phyloP scores from a whole-genome alignment of 2,888 invertebrate genomes.

The Serripes groenlandicus region DNA sequence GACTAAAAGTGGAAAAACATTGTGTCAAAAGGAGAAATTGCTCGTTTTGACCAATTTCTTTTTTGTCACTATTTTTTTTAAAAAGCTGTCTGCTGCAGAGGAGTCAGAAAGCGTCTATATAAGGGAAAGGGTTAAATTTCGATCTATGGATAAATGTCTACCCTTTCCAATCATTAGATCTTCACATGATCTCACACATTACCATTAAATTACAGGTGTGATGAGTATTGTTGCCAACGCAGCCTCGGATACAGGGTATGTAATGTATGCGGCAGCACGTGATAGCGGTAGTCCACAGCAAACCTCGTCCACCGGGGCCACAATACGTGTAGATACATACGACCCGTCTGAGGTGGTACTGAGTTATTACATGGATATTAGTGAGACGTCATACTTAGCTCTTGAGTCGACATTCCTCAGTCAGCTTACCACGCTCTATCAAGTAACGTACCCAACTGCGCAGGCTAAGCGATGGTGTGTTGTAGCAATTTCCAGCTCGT shows the following conservation, averaged over 20 bases:
- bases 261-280: conserved; percentile 67
- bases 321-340: conserved; percentile 78
- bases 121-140: too few relatives aligned
- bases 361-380: conserved; percentile 67
- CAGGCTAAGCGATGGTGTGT: conserved; percentile 77
- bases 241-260: conserved; percentile 63
- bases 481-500: conserved; percentile 60
- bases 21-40: too few relatives aligned
- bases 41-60: too few relatives aligned
- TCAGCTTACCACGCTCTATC: conserved; percentile 71
- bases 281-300: conserved; percentile 73
- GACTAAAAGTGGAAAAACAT: too few relatives aligned
- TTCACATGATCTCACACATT: too few relatives aligned
- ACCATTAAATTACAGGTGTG: too few relatives aligned
- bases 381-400: conserved; percentile 62
- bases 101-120: too few relatives aligned
- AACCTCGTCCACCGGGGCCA: conserved; percentile 68
- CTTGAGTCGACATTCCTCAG: conserved; percentile 67
- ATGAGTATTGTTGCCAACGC: conserved; percentile 65
- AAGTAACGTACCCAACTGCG: conserved; percentile 61
- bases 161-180: too few relatives aligned
- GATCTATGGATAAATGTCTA: too few relatives aligned
- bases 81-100: too few relatives aligned
- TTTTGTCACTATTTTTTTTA: too few relatives aligned
- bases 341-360: conserved; percentile 67